Evolutionary conservation across 2,113 vertebrate genomes (phyloP).

Genomic region (Nesoenas mayeri): DNA sequence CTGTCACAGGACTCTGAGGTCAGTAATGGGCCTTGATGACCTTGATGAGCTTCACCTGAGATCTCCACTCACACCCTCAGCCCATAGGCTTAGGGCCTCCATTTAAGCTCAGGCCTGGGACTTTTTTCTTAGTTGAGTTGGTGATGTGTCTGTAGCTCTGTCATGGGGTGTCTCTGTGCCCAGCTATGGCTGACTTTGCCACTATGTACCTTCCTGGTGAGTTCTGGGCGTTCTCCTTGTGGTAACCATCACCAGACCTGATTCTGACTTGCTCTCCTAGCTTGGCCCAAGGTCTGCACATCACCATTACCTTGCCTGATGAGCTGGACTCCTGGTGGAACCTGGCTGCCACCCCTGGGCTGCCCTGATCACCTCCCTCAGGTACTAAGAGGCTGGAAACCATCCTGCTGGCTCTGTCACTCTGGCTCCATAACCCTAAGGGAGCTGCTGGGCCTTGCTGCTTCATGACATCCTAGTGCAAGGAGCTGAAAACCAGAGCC

Average conservation of each 20-base stretch:
- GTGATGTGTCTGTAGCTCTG: rapidly evolving
- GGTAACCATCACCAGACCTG: background rate
- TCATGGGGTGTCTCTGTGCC: rapidly evolving
- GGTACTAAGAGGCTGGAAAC: background rate
- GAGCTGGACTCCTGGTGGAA: background rate
- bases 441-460: background rate
- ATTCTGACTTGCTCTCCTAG: background rate
- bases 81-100: background rate
- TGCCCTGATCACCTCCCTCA: background rate
- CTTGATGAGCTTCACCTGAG: background rate
- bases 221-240: background rate
- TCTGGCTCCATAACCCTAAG: background rate
- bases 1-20: background rate
- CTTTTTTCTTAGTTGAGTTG: rapidly evolving
- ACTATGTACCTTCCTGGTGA: background rate
- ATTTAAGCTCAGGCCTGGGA: background rate
- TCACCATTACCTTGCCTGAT: background rate
- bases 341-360: background rate
- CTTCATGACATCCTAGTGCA: background rate
- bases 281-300: background rate
- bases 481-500: background rate
- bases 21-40: background rate
- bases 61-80: background rate
- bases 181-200: background rate
- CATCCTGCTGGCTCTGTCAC: background rate